Evolutionary conservation across 2,797 vertebrate genomes (phyloP).

Genomic region (Epinephelus coioides): DNA sequence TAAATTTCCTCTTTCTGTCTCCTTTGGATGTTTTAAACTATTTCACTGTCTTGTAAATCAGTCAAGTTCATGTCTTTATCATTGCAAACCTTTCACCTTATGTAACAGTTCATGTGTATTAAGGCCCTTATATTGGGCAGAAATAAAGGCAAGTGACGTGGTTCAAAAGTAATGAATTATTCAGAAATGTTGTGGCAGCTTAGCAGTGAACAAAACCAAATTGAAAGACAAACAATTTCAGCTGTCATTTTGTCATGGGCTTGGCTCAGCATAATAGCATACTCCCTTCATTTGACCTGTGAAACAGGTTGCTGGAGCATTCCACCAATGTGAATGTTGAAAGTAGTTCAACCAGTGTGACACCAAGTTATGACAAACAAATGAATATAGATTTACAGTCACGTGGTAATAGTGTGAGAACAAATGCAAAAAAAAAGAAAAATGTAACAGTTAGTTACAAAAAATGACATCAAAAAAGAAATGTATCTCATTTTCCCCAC

Average conservation of each 20-base stretch:
- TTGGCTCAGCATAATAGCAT: neutral
- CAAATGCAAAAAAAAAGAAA: no score
- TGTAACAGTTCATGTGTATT: neutral
- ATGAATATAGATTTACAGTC: neutral
- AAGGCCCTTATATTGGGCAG: neutral
- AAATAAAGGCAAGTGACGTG: neutral
- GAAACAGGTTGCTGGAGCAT: neutral
- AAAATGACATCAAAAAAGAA: no score
- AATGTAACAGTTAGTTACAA: no score
- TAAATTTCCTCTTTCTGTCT: neutral
- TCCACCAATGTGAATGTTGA: neutral
- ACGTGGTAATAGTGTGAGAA: no score
- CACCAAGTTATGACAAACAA: neutral
- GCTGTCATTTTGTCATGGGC: neutral
- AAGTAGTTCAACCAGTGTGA: neutral
- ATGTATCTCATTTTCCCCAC: no score
- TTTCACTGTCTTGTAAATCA: no score
- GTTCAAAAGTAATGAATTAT: neutral
- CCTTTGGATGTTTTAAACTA: no score
- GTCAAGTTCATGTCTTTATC: no score
- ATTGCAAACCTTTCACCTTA: neutral
- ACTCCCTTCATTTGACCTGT: neutral
- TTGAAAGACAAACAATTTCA: neutral
- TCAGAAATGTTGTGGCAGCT: neutral
- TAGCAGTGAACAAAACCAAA: neutral